A percentile compares a stretch with the other conserved stretches of the same genome.
Conservation (phyloP, 2,888 invertebrate genomes). For the Pyrocoelia pectoralis region DNA sequence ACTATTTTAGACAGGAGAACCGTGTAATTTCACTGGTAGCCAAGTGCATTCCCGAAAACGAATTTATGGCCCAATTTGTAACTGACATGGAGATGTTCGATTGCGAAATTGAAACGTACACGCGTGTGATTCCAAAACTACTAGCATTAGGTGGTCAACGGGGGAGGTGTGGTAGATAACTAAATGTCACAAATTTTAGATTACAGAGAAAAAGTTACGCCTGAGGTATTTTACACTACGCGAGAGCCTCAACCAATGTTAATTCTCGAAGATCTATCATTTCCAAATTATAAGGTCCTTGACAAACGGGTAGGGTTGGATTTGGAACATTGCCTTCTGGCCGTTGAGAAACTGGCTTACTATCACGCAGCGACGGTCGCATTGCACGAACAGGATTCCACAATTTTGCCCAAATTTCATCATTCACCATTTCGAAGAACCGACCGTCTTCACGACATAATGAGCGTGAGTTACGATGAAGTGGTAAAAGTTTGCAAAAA, state of each 20-base stretch:
- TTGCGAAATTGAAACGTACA: no score
- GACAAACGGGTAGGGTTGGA: constrained; percentile 64
- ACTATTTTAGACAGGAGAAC: no score
- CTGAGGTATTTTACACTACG: background rate
- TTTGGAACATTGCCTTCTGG: constrained; percentile 62
- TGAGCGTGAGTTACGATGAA: background rate
- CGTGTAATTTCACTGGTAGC: no score
- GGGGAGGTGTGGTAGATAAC: no score
- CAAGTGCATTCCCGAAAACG: no score
- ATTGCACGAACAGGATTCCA: constrained; percentile 59
- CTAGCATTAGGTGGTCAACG: no score
- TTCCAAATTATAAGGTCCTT: constrained; percentile 55
- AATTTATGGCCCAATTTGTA: no score
- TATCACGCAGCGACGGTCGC: constrained; percentile 66
- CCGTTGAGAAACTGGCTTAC: constrained; percentile 62
- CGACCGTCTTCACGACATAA: background rate
- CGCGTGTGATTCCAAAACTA: no score
- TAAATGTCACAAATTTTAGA: background rate
- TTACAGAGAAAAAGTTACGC: background rate
- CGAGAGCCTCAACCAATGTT: background rate
- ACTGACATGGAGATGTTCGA: no score
- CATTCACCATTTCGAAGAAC: no score
- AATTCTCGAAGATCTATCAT: background rate
- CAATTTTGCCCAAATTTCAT: no score
- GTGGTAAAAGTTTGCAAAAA: background rate